Percentiles rank a stretch among this genome's conserved stretches.
phyloP scores from a whole-genome alignment of 2,888 invertebrate genomes.

The Tricholauxania praeusta region DNA sequence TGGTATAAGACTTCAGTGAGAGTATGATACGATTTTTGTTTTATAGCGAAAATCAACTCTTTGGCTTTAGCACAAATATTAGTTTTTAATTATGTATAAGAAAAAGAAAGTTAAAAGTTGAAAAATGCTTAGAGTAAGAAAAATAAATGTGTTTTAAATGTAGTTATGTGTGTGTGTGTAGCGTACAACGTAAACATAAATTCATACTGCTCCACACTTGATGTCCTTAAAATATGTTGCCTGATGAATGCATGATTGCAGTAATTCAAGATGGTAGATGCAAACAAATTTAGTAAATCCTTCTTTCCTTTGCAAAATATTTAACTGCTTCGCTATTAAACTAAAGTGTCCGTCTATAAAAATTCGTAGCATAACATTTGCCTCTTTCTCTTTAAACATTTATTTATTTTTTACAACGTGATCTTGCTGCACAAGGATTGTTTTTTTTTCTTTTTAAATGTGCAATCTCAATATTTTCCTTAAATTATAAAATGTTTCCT shows the following conservation, averaged over 20 bases:
- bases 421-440: too few relatives aligned
- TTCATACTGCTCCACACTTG: conserved; percentile 3
- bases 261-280: not conserved
- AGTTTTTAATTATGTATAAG: conserved; percentile 16
- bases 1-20: too few relatives aligned
- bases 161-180: conserved; percentile 21
- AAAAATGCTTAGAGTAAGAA: conserved; percentile 3
- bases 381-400: too few relatives aligned
- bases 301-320: too few relatives aligned
- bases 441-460: conserved; percentile 15
- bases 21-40: not conserved
- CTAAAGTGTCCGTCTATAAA: too few relatives aligned
- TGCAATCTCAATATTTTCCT: too few relatives aligned
- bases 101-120: conserved; percentile 3
- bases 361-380: too few relatives aligned
- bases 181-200: conserved; percentile 19
- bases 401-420: too few relatives aligned
- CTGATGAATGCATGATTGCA: conserved; percentile 34
- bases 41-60: not conserved
- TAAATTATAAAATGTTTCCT: too few relatives aligned
- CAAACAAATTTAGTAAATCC: not conserved
- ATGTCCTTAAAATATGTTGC: conserved; percentile 26
- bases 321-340: too few relatives aligned
- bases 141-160: conserved; percentile 35
- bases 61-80: conserved; percentile 35